phyloP scores from a whole-genome alignment of 2,888 invertebrate species.

The Blastobasis lacticolella region DNA sequence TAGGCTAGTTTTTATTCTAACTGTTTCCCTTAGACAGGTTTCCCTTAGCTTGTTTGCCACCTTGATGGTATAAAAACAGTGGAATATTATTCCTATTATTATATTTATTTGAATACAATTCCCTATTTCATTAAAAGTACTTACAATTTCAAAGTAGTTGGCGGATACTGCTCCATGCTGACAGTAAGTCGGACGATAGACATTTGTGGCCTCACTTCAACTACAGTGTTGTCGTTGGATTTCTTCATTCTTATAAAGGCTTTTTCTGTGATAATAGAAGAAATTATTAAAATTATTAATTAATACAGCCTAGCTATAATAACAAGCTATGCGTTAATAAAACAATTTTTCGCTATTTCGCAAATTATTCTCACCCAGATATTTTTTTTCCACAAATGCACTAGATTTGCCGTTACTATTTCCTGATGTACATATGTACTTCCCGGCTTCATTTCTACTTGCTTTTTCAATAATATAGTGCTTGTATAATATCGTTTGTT shows the following conservation, averaged over 20 bases:
- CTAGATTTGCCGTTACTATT: constrained; percentile 21
- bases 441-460: constrained; percentile 32
- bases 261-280: neutral
- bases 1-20: too few species aligned
- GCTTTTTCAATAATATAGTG: constrained; percentile 42
- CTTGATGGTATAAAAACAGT: too few species aligned
- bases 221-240: neutral
- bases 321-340: too few species aligned
- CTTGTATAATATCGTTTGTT: constrained; percentile 28
- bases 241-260: neutral
- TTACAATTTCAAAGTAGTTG: neutral
- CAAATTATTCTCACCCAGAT: constrained; percentile 26
- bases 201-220: too few species aligned
- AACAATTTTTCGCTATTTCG: too few species aligned
- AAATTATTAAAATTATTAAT: neutral
- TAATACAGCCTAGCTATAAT: neutral
- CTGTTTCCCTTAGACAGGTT: too few species aligned
- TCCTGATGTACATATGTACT: constrained; percentile 36
- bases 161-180: constrained; percentile 2
- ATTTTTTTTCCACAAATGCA: constrained; percentile 19
- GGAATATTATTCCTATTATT: too few species aligned
- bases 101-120: neutral
- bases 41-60: too few species aligned
- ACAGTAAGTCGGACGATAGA: neutral
- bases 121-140: neutral